A percentile compares a stretch with the other conserved stretches of the same genome.
Conservation (phyloP, 2,797 vertebrate species). For the Rhinatrema bivittatum region DNA sequence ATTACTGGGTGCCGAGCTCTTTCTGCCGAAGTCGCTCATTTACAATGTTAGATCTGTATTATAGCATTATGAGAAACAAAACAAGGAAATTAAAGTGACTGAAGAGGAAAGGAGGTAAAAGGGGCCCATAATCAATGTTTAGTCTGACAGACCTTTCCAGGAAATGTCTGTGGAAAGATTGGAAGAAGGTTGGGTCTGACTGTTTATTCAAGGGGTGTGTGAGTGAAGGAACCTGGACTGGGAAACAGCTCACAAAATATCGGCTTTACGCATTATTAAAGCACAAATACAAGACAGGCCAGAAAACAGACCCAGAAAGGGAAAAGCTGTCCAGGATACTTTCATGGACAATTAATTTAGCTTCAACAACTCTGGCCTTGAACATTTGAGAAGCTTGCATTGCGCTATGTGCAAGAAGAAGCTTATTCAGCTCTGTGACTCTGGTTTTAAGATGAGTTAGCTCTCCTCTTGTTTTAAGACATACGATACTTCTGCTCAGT, state of each 20-base stretch:
- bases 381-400: too few relatives aligned
- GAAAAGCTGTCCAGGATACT: too few relatives aligned
- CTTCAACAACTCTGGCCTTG: too few relatives aligned
- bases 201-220: conserved; percentile 5
- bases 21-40: background rate
- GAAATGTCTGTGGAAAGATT: background rate
- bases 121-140: background rate
- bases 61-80: too few relatives aligned
- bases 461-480: too few relatives aligned
- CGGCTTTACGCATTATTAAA: background rate
- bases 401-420: too few relatives aligned
- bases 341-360: too few relatives aligned
- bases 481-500: too few relatives aligned
- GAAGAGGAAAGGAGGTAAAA: background rate
- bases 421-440: too few relatives aligned
- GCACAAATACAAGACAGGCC: background rate
- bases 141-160: conserved; percentile 3
- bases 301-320: rapidly evolving
- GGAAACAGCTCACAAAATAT: background rate
- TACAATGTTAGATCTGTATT: background rate
- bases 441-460: too few relatives aligned
- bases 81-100: background rate
- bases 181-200: background rate
- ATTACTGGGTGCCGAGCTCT: rapidly evolving
- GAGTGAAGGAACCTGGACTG: conserved; percentile 4